phyloP scores from a whole-genome alignment of 2,113 vertebrate genomes.

The Furnarius figulus region DNA sequence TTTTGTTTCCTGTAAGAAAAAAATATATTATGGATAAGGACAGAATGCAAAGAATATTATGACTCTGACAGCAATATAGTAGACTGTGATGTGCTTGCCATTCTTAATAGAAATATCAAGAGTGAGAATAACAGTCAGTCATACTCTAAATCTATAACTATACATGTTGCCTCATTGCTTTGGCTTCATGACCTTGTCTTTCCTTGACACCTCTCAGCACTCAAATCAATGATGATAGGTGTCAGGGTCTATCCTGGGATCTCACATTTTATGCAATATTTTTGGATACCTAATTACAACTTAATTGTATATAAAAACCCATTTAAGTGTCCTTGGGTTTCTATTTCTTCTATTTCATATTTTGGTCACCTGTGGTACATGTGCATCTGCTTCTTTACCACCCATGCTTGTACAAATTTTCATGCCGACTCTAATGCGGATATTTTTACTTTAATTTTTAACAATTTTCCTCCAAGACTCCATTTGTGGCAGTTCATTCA shows the following conservation, averaged over 20 bases:
- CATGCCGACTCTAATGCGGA: background rate
- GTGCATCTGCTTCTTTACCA: background rate
- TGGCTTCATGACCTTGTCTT: background rate
- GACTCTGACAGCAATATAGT: background rate
- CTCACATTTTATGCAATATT: background rate
- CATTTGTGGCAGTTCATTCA: background rate
- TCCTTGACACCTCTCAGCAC: background rate
- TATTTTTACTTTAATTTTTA: background rate
- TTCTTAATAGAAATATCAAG: constrained; percentile 32
- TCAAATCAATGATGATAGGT: background rate
- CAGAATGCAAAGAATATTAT: background rate
- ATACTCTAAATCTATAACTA: background rate
- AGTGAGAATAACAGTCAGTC: background rate
- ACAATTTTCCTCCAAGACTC: background rate
- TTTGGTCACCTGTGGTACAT: background rate
- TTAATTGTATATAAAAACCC: background rate
- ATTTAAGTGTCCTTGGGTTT: background rate
- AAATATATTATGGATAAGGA: background rate
- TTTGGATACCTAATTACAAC: background rate
- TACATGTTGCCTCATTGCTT: background rate
- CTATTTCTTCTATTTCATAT: background rate
- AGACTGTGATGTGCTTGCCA: background rate
- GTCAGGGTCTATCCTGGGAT: background rate
- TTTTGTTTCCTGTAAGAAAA: background rate
- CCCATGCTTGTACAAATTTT: background rate